A percentile compares a stretch with the other conserved stretches of the same genome.
Conservation (phyloP, 2,888 invertebrate genomes). For the Antheraea assamensis region DNA sequence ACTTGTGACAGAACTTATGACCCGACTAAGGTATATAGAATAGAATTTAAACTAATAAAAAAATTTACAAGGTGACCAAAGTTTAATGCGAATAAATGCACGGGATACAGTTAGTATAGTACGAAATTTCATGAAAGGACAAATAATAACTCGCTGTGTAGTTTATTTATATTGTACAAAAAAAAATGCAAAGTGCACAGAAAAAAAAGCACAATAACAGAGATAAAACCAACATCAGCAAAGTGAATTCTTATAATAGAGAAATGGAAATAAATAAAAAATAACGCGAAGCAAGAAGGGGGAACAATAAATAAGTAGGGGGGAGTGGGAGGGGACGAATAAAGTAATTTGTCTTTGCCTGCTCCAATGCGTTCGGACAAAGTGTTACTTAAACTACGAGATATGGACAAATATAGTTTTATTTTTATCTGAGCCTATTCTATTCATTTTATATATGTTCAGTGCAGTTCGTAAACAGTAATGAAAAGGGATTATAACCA, state of each 20-base stretch:
- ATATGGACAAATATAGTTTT: neutral
- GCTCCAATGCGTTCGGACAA: slow-evolving; percentile 27
- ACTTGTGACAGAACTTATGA: too few relatives aligned
- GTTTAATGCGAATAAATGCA: too few relatives aligned
- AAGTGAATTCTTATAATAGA: slow-evolving; percentile 12
- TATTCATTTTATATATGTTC: too few relatives aligned
- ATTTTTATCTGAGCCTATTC: neutral
- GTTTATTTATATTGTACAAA: neutral
- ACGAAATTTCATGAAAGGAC: too few relatives aligned
- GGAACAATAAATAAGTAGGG: slow-evolving; percentile 62
- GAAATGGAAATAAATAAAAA: slow-evolving; percentile 14
- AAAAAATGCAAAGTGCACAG: neutral
- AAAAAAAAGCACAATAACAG: neutral
- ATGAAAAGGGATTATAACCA: too few relatives aligned
- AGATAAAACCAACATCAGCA: neutral
- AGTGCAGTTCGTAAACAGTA: too few relatives aligned
- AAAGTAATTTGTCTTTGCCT: slow-evolving; percentile 68
- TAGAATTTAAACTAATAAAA: too few relatives aligned
- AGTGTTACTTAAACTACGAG: slow-evolving; percentile 31
- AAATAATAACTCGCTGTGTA: neutral
- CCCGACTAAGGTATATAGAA: too few relatives aligned
- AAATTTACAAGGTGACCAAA: too few relatives aligned
- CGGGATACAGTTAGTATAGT: too few relatives aligned
- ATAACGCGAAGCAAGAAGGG: slow-evolving; percentile 36
- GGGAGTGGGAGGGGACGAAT: slow-evolving; percentile 50